Conservation (phyloP, 2,113 vertebrate genomes). For the Upupa epops region DNA sequence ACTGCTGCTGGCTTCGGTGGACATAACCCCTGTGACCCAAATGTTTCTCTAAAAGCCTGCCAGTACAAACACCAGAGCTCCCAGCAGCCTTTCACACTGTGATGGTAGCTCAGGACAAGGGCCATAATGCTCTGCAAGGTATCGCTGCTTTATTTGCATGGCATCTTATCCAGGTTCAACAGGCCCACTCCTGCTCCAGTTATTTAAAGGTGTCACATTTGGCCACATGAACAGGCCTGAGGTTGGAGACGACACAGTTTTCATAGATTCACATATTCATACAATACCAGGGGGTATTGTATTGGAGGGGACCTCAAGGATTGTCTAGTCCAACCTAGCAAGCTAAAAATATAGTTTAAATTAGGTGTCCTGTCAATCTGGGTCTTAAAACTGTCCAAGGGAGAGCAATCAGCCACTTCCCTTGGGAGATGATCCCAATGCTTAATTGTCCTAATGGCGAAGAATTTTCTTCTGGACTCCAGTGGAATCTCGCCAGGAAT, state of each 20-base stretch:
- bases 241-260: not conserved
- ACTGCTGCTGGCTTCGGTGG: slow-evolving; percentile 29
- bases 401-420: too few species aligned
- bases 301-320: too few species aligned
- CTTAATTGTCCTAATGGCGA: too few species aligned
- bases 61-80: slow-evolving; percentile 31
- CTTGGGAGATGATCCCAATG: too few species aligned
- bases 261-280: too few species aligned
- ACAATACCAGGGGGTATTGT: too few species aligned
- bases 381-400: too few species aligned
- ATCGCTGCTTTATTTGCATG: not conserved
- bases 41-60: slow-evolving; percentile 8
- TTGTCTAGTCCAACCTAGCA: too few species aligned
- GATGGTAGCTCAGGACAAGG: not conserved
- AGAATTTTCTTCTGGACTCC: too few species aligned
- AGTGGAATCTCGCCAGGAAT: too few species aligned
- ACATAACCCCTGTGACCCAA: slow-evolving; percentile 29
- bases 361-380: too few species aligned
- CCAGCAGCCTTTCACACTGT: not conserved
- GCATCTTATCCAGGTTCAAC: not conserved
- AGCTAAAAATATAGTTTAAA: too few species aligned
- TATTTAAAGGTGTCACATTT: not conserved
- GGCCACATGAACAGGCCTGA: accelerated
- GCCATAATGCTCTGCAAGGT: not conserved
- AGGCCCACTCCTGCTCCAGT: not conserved